Conservation (phyloP, 92 coral and sea anemone genomes). For the Diadumene lineata region DNA sequence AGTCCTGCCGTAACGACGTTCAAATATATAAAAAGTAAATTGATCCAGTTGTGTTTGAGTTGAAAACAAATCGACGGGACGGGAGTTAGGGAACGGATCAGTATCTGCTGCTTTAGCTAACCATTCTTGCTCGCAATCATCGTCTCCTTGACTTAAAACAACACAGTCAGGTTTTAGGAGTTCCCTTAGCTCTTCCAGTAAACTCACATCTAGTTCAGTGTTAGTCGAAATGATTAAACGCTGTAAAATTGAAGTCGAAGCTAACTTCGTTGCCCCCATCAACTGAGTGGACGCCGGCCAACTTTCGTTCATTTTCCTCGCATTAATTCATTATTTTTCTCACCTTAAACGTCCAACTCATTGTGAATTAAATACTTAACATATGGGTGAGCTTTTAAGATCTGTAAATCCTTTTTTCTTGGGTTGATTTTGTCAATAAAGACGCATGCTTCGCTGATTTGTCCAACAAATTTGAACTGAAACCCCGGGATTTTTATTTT, state of each 20-base stretch:
- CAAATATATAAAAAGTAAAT: slow-evolving; percentile 91
- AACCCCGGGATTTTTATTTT: slow-evolving; percentile 63
- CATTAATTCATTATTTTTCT: not conserved
- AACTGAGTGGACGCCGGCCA: slow-evolving; percentile 15
- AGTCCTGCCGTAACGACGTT: slow-evolving; percentile 96
- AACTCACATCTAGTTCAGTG: slow-evolving; percentile 77
- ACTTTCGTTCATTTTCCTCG: slow-evolving; percentile 6
- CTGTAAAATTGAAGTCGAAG: slow-evolving; percentile 23
- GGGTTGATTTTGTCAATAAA: slow-evolving; percentile 4
- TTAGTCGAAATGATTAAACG: slow-evolving; percentile 54
- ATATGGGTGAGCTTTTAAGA: slow-evolving; percentile 19
- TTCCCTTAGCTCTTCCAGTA: slow-evolving; percentile 68
- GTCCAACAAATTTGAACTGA: slow-evolving; percentile 18
- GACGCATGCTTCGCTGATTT: slow-evolving; percentile 24
- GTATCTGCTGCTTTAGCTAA: slow-evolving; percentile 55
- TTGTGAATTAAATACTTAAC: not conserved
- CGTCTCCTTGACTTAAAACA: slow-evolving; percentile 37
- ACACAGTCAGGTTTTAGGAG: slow-evolving; percentile 32
- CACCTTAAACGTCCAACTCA: slow-evolving; percentile 6
- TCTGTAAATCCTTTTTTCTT: slow-evolving; percentile 28
- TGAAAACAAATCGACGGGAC: slow-evolving; percentile 61
- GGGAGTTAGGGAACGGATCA: slow-evolving; percentile 80
- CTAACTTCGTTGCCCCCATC: slow-evolving; percentile 30
- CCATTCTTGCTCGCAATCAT: slow-evolving; percentile 86
- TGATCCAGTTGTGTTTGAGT: slow-evolving; percentile 65